Base-by-base conservation (phyloP, 2,113 vertebrate species). In the Cisticola juncidis region DNA sequence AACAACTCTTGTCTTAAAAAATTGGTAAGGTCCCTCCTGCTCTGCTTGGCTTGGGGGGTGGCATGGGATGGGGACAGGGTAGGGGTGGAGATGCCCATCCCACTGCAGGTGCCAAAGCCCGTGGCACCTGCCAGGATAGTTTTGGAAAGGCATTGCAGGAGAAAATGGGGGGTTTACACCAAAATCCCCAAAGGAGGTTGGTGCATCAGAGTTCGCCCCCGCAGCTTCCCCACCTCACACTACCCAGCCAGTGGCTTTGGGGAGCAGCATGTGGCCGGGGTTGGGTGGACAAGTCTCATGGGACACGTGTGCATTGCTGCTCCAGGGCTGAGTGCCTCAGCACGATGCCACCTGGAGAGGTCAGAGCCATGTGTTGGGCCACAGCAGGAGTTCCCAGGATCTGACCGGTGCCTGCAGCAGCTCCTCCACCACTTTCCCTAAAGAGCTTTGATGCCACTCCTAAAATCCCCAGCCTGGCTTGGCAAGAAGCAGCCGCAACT, bases 1-100 rank as follows among this genome's bases (percentile, higher is more conserved):
- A 97, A 99, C 99, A 98, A 99, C 99, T 94, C 99, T 99, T 96
- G 99, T 99, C 98, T 99, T 99, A 99, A 99, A 99, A 98, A 99
- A 99, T 97, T 99, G 99, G 99, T 99, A 99, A 99, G 99, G 98
- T 97, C 18, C 33, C 62, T 79, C 2, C 31, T 54, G 31, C 33
- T 79, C 40, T 48, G 28, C 15, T 21, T 31, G 78, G 47, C 21
- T 42, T 26, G 22, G 14, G 96, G 88, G 92, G 35, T 19, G 14
- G 50, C 1, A 0, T 2, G 1, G 69, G 26, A 31, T 1, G 0
- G 5, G 82, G 61, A 12, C 11, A 6, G 25, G 53, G 9, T 10
- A 5, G 33, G 58, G 95, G 84, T 5, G 7, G 25, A 11, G 44
- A 4, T 36, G 16, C 14, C 23, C 24, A 40, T 44, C 68, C 42